phyloP scores from a whole-genome alignment of 2,888 invertebrate species.

The Sipunculus nudus region DNA sequence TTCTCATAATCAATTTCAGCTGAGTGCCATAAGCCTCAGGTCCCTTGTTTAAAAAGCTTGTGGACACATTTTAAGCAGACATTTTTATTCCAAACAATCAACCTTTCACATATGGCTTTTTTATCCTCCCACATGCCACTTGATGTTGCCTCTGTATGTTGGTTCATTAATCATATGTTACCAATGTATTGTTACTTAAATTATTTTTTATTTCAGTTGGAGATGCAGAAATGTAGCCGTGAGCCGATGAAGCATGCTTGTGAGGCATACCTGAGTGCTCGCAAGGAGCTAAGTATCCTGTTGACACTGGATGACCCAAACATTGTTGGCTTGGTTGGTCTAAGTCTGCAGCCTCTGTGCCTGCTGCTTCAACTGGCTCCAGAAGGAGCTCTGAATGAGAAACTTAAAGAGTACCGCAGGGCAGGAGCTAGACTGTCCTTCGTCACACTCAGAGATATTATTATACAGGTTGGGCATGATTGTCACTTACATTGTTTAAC shows the following conservation, averaged over 20 bases:
- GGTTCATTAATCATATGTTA: too few relatives aligned
- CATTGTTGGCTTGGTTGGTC: slow-evolving; percentile 90
- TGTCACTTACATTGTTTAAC: background rate
- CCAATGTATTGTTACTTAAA: too few relatives aligned
- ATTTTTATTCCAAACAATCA: too few relatives aligned
- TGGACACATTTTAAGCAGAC: too few relatives aligned
- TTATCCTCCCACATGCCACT: too few relatives aligned
- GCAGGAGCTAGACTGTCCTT: slow-evolving; percentile 84
- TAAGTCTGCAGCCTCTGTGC: slow-evolving; percentile 88
- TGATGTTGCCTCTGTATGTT: too few relatives aligned
- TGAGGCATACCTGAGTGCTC: slow-evolving; percentile 94
- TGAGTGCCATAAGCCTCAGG: too few relatives aligned
- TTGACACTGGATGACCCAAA: slow-evolving; percentile 87
- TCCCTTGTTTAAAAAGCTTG: too few relatives aligned
- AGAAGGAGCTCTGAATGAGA: slow-evolving; percentile 86
- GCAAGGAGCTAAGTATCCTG: slow-evolving; percentile 92
- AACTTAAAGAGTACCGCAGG: slow-evolving; percentile 84
- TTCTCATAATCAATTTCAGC: too few relatives aligned
- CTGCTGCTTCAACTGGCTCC: slow-evolving; percentile 91
- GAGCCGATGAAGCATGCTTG: slow-evolving; percentile 92
- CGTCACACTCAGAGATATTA: slow-evolving; percentile 83
- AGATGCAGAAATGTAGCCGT: slow-evolving; percentile 78
- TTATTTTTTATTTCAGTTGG: too few relatives aligned
- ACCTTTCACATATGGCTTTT: too few relatives aligned
- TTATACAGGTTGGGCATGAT: slow-evolving; percentile 77